These are phyloP conservation scores for Corythaixoides concolor DNA, from an alignment of 2,113 vertebrate species.

Conservation along the genomic window DNA sequence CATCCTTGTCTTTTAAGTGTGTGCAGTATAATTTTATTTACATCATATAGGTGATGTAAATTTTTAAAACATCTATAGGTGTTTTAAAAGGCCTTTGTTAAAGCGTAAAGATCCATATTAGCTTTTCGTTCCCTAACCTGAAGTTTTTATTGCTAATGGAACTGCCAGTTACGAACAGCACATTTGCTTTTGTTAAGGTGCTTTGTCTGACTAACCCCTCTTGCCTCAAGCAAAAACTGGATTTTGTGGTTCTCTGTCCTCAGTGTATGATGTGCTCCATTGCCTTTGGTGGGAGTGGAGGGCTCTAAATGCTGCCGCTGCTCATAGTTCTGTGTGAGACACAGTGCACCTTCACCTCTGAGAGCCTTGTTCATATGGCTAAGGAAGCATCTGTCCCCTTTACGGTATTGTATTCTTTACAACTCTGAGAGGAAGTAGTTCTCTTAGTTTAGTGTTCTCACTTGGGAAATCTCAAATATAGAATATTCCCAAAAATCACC, in stretches of 20 bases:
- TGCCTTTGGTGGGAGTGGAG: background rate
- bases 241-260: background rate
- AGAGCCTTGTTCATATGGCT: background rate
- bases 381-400: background rate
- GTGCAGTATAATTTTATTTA: background rate
- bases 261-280: accelerated
- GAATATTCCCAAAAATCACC: background rate
- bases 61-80: background rate
- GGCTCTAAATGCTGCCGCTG: background rate
- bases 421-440: background rate
- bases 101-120: background rate
- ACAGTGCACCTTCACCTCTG: background rate
- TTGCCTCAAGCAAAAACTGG: background rate
- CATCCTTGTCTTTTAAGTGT: background rate
- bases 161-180: background rate
- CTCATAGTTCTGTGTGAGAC: background rate
- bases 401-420: background rate
- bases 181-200: background rate
- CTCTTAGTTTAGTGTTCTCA: background rate
- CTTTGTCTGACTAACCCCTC: background rate
- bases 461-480: background rate
- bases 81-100: background rate
- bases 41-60: too few relatives aligned
- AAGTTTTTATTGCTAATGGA: background rate
- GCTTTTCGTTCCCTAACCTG: background rate